These are phyloP conservation scores for Rotaria sp. DNA, from an alignment of 2,888 invertebrate genomes.

Conservation along the genomic window DNA sequence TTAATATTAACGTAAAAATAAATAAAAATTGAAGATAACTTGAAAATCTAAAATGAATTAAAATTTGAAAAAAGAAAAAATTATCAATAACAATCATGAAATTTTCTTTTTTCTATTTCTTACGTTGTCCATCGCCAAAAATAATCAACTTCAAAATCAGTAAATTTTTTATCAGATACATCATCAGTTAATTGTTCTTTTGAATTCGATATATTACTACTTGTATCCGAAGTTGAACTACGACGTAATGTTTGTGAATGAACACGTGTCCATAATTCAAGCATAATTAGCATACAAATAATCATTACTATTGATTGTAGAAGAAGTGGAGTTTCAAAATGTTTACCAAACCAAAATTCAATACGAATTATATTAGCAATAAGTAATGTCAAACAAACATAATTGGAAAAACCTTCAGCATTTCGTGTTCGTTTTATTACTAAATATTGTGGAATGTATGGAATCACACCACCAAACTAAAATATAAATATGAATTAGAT, in stretches of 20 bases:
- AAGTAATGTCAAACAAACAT: slow-evolving; percentile 86
- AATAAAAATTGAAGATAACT: slow-evolving; percentile 89
- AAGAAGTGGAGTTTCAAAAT: slow-evolving; percentile 85
- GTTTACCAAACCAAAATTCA: slow-evolving; percentile 95
- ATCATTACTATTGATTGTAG: slow-evolving; percentile 96
- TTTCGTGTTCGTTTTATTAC: slow-evolving; percentile 83
- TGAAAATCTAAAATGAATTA: slow-evolving; percentile 64
- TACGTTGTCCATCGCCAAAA: slow-evolving; percentile 93
- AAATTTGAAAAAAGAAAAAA: background rate
- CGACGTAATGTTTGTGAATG: slow-evolving; percentile 51
- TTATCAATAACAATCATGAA: background rate
- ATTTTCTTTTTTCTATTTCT: background rate
- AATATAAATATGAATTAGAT: background rate
- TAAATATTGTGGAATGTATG: slow-evolving; percentile 88
- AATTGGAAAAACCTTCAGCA: slow-evolving; percentile 81
- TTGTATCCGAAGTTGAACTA: slow-evolving; percentile 46
- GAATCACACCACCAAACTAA: slow-evolving; percentile 77
- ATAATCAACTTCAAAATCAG: slow-evolving; percentile 83
- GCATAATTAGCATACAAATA: slow-evolving; percentile 85
- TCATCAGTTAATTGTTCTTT: background rate
- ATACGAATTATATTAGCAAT: slow-evolving; percentile 92
- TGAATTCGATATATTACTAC: background rate
- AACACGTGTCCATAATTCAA: slow-evolving; percentile 80
- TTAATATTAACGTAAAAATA: slow-evolving; percentile 73
- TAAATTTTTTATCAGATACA: slow-evolving; percentile 48